Conservation (phyloP, 2,888 invertebrate genomes). For the Agrilus biguttatus region DNA sequence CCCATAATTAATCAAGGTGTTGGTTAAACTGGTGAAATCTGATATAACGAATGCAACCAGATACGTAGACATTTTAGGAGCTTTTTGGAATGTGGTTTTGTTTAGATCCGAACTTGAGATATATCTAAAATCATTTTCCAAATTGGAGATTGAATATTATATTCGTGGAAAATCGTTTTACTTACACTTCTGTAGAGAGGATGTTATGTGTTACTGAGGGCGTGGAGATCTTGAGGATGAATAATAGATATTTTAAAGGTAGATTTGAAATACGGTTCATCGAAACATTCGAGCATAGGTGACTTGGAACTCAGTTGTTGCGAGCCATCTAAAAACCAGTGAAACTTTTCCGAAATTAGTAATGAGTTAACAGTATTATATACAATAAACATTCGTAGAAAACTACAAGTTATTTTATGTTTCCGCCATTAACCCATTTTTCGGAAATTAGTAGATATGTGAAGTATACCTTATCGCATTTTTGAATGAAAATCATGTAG, state of each 20-base stretch:
- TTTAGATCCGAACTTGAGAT: slow-evolving; percentile 14
- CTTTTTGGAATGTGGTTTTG: slow-evolving; percentile 28
- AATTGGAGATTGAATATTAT: slow-evolving; percentile 8
- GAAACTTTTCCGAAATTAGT: no score
- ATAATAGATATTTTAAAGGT: slow-evolving; percentile 31
- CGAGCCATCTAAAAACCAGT: slow-evolving; percentile 24
- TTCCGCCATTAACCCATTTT: no score
- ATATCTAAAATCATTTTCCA: no score
- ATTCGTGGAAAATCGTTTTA: slow-evolving; percentile 18
- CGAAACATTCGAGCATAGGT: slow-evolving; percentile 58
- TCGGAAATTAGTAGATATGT: no score
- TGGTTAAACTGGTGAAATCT: slow-evolving; percentile 39
- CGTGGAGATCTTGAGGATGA: slow-evolving; percentile 15
- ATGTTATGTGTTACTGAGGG: slow-evolving; percentile 12
- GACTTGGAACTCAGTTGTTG: slow-evolving; percentile 56
- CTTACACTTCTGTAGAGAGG: slow-evolving; percentile 20
- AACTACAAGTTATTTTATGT: no score
- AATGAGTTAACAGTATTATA: no score
- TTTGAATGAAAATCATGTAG: no score
- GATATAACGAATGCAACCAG: slow-evolving; percentile 73
- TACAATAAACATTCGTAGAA: no score
- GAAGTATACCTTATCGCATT: no score
- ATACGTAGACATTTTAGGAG: slow-evolving; percentile 68
- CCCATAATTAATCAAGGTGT: slow-evolving; percentile 12
- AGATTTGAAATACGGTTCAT: slow-evolving; percentile 40